Evolutionary conservation across 2,797 vertebrate genomes (phyloP).

Genomic region (Phoxinus dragarum): DNA sequence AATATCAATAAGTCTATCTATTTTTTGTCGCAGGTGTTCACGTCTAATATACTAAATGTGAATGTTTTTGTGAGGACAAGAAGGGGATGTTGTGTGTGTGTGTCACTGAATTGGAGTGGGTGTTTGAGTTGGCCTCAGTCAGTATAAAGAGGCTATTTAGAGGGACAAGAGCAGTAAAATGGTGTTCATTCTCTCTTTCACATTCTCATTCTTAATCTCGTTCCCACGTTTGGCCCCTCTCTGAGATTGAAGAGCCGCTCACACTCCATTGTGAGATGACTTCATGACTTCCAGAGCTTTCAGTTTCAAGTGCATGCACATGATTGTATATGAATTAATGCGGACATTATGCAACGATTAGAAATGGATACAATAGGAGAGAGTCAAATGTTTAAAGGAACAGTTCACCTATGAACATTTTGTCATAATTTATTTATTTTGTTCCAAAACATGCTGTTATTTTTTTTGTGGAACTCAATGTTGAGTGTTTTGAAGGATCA

Average conservation of each 20-base stretch:
- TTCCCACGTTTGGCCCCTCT: slow-evolving; percentile 60
- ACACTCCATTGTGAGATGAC: slow-evolving; percentile 62
- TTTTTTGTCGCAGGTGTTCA: slow-evolving; percentile 11
- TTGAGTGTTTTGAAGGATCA: not conserved
- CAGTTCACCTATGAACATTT: not conserved
- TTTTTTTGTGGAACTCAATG: not conserved
- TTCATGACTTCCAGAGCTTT: slow-evolving; percentile 66
- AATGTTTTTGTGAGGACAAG: slow-evolving; percentile 30
- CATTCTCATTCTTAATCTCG: slow-evolving; percentile 58
- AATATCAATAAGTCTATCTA: not conserved
- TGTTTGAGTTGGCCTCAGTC: slow-evolving; percentile 58
- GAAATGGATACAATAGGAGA: not conserved
- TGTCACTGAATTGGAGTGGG: slow-evolving; percentile 56
- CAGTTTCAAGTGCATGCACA: slow-evolving; percentile 32
- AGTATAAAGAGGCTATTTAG: slow-evolving; percentile 70
- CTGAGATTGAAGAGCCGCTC: slow-evolving; percentile 55
- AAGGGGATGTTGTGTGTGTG: slow-evolving; percentile 37
- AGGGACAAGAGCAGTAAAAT: slow-evolving; percentile 82
- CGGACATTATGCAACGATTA: not conserved
- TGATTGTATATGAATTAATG: slow-evolving; percentile 23
- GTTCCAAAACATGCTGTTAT: not conserved
- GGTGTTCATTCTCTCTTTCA: slow-evolving; percentile 79
- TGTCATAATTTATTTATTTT: not conserved
- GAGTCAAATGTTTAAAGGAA: slow-evolving; percentile 1
- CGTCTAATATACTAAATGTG: slow-evolving; percentile 25